phyloP scores from a whole-genome alignment of 2,888 invertebrate species.

The Dendrolimus houi region DNA sequence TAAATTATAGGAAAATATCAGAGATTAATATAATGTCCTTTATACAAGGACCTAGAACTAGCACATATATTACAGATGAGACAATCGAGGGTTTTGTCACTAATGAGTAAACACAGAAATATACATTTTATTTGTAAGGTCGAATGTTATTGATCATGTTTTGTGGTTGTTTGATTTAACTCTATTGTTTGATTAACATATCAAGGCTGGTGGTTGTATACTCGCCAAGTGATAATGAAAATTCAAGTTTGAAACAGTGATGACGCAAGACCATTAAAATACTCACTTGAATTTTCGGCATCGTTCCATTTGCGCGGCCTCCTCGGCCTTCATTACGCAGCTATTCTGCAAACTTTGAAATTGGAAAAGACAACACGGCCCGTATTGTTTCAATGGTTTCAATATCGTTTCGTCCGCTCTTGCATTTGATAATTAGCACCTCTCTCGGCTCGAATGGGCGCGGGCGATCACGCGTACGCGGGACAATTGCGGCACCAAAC shows the following conservation, averaged over 20 bases:
- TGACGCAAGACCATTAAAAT: constrained; percentile 76
- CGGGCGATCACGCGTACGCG: constrained; percentile 10
- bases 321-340: constrained; percentile 71
- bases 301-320: constrained; percentile 68
- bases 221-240: constrained; percentile 74
- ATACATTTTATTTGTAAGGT: constrained; percentile 52
- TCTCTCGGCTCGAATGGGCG: constrained; percentile 41
- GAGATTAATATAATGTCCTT: background rate
- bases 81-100: constrained; percentile 32
- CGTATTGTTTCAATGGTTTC: constrained; percentile 74
- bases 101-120: constrained; percentile 37
- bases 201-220: constrained; percentile 71
- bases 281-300: constrained; percentile 69
- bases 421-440: constrained; percentile 75
- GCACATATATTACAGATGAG: constrained; percentile 11
- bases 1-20: background rate
- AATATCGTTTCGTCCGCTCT: constrained; percentile 66
- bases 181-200: constrained; percentile 74
- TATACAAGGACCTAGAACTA: background rate
- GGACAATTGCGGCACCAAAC: constrained; percentile 46
- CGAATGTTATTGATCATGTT: constrained; percentile 61
- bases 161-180: constrained; percentile 66
- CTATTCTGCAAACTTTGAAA: constrained; percentile 73
- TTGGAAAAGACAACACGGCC: constrained; percentile 68
- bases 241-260: constrained; percentile 72